Evolutionary conservation across 1,140 invertebrate species (phyloP), one percentile per base, ranked within the genome.

Genomic region (Acyrthosiphon pisum): DNA sequence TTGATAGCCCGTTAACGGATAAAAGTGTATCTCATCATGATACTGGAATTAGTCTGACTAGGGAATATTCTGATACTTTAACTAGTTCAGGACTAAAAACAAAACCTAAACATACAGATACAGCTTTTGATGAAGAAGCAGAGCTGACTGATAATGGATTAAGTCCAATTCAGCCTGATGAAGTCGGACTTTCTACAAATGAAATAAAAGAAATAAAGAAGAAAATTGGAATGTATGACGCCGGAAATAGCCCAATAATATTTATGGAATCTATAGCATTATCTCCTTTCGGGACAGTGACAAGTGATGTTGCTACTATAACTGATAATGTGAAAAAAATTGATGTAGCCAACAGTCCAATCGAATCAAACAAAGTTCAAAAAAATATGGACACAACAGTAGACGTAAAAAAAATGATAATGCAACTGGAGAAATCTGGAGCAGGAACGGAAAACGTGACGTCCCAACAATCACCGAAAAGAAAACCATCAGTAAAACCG

Each of bases 61-160:
- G 95, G 94, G 95, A 95, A 37, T 95, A 95, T 83, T 94, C 94
- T 48, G 95, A 95, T 50, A 96, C 96, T 92, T 96, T 95, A 46
- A 94, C 95, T 35, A 96, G 95, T 22, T 96, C 95, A 94, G 95
- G 95, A 50, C 94, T 95, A 93, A 94, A 93, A 94, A 94, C 93
- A 94, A 94, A 93, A 94, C 95, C 93, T 94, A 95, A 94, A 93
- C 94, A 94, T 94, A 94, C 90, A 93, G 96, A 96, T 94, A 96
- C 95, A 93, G 94, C 95, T 53, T 95, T 95, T 41, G 95, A 95
- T 90, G 95, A 96, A 94, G 96, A 96, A 94, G 94, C 94, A 35
- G 96, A 96, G 94, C 94, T 96, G 44, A 96, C 96, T 26, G 96
- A 96, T 94, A 96, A 96, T 26, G 96, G 95, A 20, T 94, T 96